These are phyloP conservation scores for Plecturocebus donacophilus DNA, from an alignment of 2,113 vertebrate species.

Conservation along the genomic window DNA sequence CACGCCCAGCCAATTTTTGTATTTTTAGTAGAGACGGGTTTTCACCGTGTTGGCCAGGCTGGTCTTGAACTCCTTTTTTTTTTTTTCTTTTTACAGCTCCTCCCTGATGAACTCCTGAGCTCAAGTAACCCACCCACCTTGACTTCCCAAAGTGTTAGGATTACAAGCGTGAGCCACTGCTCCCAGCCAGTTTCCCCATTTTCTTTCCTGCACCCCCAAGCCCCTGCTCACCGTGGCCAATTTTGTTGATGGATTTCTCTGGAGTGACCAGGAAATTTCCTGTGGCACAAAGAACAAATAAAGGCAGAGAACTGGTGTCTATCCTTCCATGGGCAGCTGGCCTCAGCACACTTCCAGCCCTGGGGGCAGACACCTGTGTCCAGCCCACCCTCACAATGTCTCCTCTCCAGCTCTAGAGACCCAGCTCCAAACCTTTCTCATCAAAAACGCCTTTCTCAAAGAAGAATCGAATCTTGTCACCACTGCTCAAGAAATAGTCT, in stretches of 20 bases:
- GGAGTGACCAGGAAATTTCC: slow-evolving; percentile 92
- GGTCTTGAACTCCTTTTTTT: too few relatives aligned
- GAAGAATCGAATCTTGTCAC: slow-evolving; percentile 97
- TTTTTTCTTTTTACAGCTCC: too few relatives aligned
- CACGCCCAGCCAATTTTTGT: too few relatives aligned
- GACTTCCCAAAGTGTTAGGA: too few relatives aligned
- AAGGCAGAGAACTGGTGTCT: not conserved
- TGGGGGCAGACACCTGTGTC: fast-evolving
- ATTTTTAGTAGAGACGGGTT: too few relatives aligned
- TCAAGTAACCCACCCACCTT: too few relatives aligned
- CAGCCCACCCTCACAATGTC: not conserved
- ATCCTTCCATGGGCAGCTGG: not conserved
- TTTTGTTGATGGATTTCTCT: slow-evolving; percentile 94
- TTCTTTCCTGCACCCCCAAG: not conserved
- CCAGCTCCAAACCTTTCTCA: slow-evolving; percentile 87
- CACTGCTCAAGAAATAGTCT: slow-evolving; percentile 96
- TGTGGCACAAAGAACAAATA: slow-evolving; percentile 72
- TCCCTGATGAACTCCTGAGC: too few relatives aligned
- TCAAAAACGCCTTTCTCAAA: slow-evolving; percentile 97
- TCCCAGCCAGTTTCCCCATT: not conserved
- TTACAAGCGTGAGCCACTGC: too few relatives aligned
- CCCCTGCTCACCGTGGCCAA: slow-evolving; percentile 92
- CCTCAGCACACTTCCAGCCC: not conserved
- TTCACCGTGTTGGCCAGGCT: too few relatives aligned
- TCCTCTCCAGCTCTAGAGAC: fast-evolving